phyloP scores from a whole-genome alignment of 2,888 invertebrate genomes.

The Drosophila colorata region DNA sequence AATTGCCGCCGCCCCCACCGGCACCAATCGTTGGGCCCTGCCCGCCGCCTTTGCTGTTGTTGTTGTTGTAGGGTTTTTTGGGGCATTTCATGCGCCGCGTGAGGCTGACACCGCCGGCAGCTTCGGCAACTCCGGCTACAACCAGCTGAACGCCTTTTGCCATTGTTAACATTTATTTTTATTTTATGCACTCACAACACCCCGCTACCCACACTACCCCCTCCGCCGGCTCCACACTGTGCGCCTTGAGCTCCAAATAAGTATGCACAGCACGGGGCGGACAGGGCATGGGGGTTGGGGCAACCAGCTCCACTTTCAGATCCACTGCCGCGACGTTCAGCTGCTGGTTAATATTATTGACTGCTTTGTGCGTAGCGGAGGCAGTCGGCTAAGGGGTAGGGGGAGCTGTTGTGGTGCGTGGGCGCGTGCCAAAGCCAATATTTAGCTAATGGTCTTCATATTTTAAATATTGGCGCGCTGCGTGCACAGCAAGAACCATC shows the following conservation, averaged over 20 bases:
- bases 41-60: constrained; percentile 24
- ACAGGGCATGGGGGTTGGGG: not conserved
- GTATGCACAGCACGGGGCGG: constrained; percentile 80
- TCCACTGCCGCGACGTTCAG: constrained; percentile 34
- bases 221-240: constrained; percentile 21
- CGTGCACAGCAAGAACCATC: constrained; percentile 20
- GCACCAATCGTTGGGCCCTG: constrained; percentile 1
- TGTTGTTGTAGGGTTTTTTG: constrained; percentile 14
- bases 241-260: constrained; percentile 76
- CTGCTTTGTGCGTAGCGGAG: constrained; percentile 60
- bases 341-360: constrained; percentile 77
- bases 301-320: constrained; percentile 23
- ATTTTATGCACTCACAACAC: constrained; percentile 76
- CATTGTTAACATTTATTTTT: constrained; percentile 81
- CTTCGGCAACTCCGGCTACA: constrained; percentile 30
- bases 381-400: not conserved
- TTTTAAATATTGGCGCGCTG: constrained; percentile 75
- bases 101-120: constrained; percentile 63
- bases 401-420: constrained; percentile 53
- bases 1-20: constrained; percentile 53
- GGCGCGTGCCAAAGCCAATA: constrained; percentile 79
- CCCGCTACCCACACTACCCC: not conserved
- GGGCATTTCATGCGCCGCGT: constrained; percentile 68
- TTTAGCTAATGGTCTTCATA: constrained; percentile 81
- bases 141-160: constrained; percentile 72